Percentiles rank a stretch among this genome's conserved stretches.
phyloP scores from a whole-genome alignment of 2,113 vertebrate genomes.

The Canis aureus region DNA sequence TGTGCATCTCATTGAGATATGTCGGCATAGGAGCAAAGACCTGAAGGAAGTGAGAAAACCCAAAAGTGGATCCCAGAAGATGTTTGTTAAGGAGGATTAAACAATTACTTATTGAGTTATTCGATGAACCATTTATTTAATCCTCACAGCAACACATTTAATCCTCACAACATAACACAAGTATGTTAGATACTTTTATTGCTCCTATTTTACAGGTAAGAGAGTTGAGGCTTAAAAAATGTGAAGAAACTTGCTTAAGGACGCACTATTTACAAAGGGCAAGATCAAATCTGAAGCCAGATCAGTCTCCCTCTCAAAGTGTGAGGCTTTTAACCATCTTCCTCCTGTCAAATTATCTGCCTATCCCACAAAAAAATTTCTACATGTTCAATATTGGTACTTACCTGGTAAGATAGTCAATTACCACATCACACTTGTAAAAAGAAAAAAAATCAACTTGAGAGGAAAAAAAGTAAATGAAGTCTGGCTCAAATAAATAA shows the following conservation, averaged over 20 bases:
- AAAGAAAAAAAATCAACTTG: not conserved
- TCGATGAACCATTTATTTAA: not conserved
- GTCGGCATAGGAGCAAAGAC: not conserved
- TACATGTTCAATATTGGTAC: not conserved
- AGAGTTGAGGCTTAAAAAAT: constrained; percentile 1
- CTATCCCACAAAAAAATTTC: not conserved
- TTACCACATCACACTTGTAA: not conserved
- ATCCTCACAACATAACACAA: not conserved
- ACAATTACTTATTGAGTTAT: not conserved
- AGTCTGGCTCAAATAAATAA: constrained; percentile 35
- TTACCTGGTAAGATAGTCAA: not conserved
- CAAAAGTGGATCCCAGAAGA: not conserved
- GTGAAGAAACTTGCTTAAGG: not conserved
- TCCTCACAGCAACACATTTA: not conserved
- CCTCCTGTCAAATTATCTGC: not conserved
- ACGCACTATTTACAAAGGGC: not conserved
- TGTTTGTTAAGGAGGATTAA: not conserved
- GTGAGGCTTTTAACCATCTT: not conserved
- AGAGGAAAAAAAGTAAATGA: not conserved
- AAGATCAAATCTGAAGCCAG: not conserved
- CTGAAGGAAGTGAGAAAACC: not conserved
- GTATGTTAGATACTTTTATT: not conserved
- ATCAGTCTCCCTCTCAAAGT: not conserved
- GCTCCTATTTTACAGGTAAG: not conserved
- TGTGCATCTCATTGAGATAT: not conserved